Conservation (phyloP, 23 tunicate species). For the Styela clava region DNA sequence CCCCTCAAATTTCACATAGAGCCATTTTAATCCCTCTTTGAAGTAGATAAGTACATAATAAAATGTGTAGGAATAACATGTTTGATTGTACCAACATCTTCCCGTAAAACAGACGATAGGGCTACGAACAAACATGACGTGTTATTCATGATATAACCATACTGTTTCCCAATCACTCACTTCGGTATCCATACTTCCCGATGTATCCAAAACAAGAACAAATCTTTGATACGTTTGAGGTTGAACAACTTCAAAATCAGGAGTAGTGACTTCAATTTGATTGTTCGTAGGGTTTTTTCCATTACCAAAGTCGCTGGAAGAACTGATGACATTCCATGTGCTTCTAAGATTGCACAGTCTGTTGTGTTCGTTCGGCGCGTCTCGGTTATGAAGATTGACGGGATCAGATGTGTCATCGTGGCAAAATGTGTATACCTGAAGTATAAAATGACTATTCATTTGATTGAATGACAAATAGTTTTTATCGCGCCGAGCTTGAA, state of each 20-base stretch:
- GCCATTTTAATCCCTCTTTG: no score
- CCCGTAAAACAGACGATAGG: no score
- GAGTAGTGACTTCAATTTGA: conserved; percentile 17
- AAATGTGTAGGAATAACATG: no score
- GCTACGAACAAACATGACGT: no score
- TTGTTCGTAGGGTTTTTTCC: conserved; percentile 18
- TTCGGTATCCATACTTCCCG: conserved; percentile 65
- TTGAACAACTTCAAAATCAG: conserved; percentile 33
- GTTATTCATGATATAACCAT: no score
- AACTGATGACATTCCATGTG: conserved; percentile 53
- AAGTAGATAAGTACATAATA: no score
- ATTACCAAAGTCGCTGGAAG: conserved; percentile 36
- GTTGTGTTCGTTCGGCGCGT: conserved; percentile 58
- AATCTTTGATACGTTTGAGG: conserved; percentile 29
- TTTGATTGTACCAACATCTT: no score
- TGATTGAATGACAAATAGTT: no score
- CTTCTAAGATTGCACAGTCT: conserved; percentile 46
- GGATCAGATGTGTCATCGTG: conserved; percentile 45
- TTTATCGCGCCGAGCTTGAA: no score
- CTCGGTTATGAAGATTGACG: conserved; percentile 37
- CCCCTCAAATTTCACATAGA: no score
- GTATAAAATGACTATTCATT: background rate
- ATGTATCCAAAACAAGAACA: conserved; percentile 59
- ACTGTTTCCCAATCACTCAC: no score
- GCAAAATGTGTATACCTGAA: conserved; percentile 55